Percentiles rank a stretch among this genome's conserved stretches.
phyloP scores from a whole-genome alignment of 2,888 invertebrate species.

The Ennomos quercinarius region DNA sequence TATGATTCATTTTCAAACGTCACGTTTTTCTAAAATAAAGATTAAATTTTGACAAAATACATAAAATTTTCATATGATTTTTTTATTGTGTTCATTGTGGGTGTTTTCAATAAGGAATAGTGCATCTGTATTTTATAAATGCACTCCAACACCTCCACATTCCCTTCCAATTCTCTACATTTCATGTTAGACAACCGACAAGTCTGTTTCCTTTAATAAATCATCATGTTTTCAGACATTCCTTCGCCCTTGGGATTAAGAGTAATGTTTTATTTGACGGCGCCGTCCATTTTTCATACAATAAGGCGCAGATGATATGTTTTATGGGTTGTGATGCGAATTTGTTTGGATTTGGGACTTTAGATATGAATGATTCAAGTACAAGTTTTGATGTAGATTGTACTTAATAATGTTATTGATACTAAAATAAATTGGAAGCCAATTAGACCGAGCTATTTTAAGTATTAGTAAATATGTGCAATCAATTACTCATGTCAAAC shows the following conservation, averaged over 20 bases:
- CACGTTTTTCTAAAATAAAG: too few species aligned
- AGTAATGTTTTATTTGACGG: slow-evolving; percentile 69
- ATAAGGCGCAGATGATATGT: slow-evolving; percentile 38
- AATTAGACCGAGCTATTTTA: too few species aligned
- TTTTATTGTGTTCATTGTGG: too few species aligned
- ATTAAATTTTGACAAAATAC: too few species aligned
- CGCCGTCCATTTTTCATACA: slow-evolving; percentile 57
- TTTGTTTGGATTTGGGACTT: slow-evolving; percentile 21
- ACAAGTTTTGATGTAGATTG: too few species aligned
- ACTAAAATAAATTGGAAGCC: too few species aligned
- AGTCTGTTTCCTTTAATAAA: slow-evolving; percentile 53
- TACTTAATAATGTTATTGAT: too few species aligned
- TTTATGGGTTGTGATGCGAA: slow-evolving; percentile 37
- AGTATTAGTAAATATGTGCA: too few species aligned
- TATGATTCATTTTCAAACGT: too few species aligned
- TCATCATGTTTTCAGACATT: slow-evolving; percentile 59
- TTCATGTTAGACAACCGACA: slow-evolving; percentile 30
- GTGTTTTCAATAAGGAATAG: neutral
- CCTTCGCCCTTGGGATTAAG: slow-evolving; percentile 56
- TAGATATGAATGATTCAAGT: neutral
- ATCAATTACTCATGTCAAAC: too few species aligned
- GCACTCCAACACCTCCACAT: slow-evolving; percentile 5
- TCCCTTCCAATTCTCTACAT: slow-evolving; percentile 17
- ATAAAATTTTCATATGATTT: too few species aligned
- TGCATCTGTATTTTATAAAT: neutral